Conservation (phyloP, 2,797 vertebrate genomes). For the Mionectes olivaceus region DNA sequence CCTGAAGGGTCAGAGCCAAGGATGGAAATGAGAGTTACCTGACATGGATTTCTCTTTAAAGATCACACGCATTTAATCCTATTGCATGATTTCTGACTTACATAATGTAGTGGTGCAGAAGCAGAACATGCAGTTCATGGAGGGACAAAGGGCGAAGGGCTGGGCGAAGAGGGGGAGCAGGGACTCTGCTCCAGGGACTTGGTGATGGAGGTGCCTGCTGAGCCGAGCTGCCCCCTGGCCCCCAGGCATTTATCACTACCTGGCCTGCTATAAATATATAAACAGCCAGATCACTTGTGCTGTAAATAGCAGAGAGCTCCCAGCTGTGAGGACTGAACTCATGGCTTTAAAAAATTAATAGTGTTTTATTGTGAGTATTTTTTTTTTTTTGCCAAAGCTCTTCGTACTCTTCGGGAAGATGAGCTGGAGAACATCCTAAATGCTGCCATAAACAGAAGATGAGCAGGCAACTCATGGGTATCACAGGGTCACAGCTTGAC, state of each 20-base stretch:
- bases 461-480: neutral
- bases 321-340: neutral
- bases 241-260: neutral
- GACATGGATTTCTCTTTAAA: conserved; percentile 26
- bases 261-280: neutral
- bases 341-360: conserved; percentile 7
- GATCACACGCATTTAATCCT: conserved; percentile 41
- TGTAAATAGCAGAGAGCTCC: neutral
- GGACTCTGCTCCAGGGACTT: neutral
- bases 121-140: neutral
- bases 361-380: neutral
- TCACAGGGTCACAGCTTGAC: neutral
- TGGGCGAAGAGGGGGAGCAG: neutral
- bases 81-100: neutral
- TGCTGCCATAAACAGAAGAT: neutral
- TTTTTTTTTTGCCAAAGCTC: neutral
- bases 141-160: neutral
- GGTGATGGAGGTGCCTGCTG: neutral
- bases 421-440: neutral
- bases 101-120: neutral
- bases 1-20: conserved; percentile 50
- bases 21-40: conserved; percentile 40
- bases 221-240: rapidly evolving
- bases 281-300: neutral
- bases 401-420: neutral